phyloP scores from a whole-genome alignment of 2,797 vertebrate species.

The Rhynchotus rufescens region DNA sequence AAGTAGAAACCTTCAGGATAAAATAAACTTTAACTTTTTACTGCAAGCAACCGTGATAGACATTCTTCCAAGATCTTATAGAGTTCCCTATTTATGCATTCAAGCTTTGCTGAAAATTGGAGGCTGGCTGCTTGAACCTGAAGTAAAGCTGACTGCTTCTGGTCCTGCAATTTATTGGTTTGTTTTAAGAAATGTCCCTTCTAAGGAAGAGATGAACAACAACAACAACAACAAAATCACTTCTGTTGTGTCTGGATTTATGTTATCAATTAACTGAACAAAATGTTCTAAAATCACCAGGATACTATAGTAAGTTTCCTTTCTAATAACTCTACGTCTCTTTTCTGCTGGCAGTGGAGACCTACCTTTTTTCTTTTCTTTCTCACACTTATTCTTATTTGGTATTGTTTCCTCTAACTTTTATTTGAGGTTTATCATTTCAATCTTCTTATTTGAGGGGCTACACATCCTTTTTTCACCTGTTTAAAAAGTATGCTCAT shows the following conservation, averaged over 20 bases:
- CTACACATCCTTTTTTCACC: slow-evolving; percentile 4
- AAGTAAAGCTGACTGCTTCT: background rate
- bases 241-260: slow-evolving; percentile 14
- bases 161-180: background rate
- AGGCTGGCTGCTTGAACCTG: background rate
- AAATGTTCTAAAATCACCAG: slow-evolving; percentile 22
- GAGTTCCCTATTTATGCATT: background rate
- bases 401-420: background rate
- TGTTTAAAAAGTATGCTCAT: background rate
- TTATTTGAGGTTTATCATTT: slow-evolving; percentile 9
- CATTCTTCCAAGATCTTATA: background rate
- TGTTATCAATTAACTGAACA: slow-evolving; percentile 8
- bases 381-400: slow-evolving; percentile 33
- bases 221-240: background rate
- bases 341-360: background rate
- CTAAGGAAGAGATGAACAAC: background rate
- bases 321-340: background rate
- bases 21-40: background rate
- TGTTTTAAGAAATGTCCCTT: background rate
- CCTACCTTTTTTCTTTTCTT: background rate
- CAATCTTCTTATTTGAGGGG: background rate
- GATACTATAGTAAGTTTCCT: background rate
- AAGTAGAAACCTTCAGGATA: background rate
- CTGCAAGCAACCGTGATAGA: background rate
- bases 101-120: background rate